Percentiles rank a stretch among this genome's conserved stretches.
Conservation (phyloP, 2,888 invertebrate species). For the Ditylenchus weischeri region DNA sequence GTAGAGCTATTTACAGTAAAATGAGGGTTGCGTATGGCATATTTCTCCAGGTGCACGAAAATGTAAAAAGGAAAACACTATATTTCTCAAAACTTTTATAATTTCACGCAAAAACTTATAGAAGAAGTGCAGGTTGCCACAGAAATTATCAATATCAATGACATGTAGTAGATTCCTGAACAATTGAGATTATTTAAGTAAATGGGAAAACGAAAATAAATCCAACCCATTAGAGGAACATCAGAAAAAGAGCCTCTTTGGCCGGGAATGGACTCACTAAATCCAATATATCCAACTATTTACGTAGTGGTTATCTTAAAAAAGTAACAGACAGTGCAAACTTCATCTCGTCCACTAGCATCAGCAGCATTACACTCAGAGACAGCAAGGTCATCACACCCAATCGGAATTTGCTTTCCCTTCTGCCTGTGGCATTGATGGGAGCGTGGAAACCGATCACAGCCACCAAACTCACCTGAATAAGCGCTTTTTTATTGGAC, state of each 20-base stretch:
- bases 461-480: slow-evolving; percentile 62
- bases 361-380: slow-evolving; percentile 63
- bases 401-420: slow-evolving; percentile 59
- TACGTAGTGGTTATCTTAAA: too few species aligned
- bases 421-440: slow-evolving; percentile 60
- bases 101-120: background rate
- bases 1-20: slow-evolving; percentile 37
- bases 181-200: too few species aligned
- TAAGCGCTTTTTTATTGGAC: background rate
- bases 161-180: slow-evolving; percentile 57
- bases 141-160: slow-evolving; percentile 51
- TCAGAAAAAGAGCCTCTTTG: slow-evolving; percentile 61
- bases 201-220: too few species aligned
- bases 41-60: slow-evolving; percentile 56
- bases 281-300: too few species aligned
- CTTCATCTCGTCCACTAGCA: slow-evolving; percentile 64
- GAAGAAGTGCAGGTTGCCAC: slow-evolving; percentile 54
- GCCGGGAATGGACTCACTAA: slow-evolving; percentile 49
- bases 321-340: slow-evolving; percentile 43
- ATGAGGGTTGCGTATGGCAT: slow-evolving; percentile 50
- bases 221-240: slow-evolving; percentile 62
- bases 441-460: slow-evolving; percentile 64
- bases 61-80: slow-evolving; percentile 20
- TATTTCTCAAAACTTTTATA: too few species aligned
- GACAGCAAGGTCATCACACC: slow-evolving; percentile 63